Percentiles rank a stretch among this genome's conserved stretches.
Evolutionary conservation across 2,797 vertebrate genomes (phyloP).

Genomic region (Thalassophryne amazonica): DNA sequence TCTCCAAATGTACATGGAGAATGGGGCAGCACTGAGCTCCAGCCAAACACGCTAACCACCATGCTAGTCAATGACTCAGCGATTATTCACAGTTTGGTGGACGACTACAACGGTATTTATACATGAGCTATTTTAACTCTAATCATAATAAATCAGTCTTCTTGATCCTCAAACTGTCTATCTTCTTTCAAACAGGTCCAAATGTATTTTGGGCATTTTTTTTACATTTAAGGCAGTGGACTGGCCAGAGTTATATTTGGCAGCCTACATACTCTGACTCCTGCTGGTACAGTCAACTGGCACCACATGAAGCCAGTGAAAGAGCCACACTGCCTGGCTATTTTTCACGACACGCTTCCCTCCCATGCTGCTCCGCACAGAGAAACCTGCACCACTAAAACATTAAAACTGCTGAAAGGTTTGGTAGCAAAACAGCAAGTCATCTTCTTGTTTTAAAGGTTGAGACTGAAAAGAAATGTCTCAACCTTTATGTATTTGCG

Average conservation of each 20-base stretch:
- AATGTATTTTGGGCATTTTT: slow-evolving; percentile 43
- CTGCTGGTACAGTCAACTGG: slow-evolving; percentile 54
- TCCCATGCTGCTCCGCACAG: neutral
- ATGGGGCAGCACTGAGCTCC: too few species aligned
- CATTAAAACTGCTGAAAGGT: neutral
- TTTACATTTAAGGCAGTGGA: slow-evolving; percentile 50
- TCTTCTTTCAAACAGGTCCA: slow-evolving; percentile 14
- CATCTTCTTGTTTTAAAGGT: too few species aligned
- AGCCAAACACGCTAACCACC: too few species aligned
- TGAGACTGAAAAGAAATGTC: too few species aligned
- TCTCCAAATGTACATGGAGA: too few species aligned
- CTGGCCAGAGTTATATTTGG: slow-evolving; percentile 52
- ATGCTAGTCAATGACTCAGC: too few species aligned
- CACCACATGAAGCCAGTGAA: slow-evolving; percentile 47
- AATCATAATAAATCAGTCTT: neutral
- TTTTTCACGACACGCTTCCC: slow-evolving; percentile 18
- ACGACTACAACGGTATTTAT: too few species aligned
- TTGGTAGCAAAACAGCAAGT: neutral
- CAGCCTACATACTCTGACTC: slow-evolving; percentile 57
- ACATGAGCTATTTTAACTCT: neutral
- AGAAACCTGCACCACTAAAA: neutral
- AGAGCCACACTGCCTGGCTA: slow-evolving; percentile 46
- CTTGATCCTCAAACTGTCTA: slow-evolving; percentile 1
- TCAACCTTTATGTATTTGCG: too few species aligned
- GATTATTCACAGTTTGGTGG: too few species aligned